Evolutionary conservation across 2,797 vertebrate genomes (phyloP), one percentile per base, ranked within the genome.

Genomic region (Schizopygopsis malacanthus): DNA sequence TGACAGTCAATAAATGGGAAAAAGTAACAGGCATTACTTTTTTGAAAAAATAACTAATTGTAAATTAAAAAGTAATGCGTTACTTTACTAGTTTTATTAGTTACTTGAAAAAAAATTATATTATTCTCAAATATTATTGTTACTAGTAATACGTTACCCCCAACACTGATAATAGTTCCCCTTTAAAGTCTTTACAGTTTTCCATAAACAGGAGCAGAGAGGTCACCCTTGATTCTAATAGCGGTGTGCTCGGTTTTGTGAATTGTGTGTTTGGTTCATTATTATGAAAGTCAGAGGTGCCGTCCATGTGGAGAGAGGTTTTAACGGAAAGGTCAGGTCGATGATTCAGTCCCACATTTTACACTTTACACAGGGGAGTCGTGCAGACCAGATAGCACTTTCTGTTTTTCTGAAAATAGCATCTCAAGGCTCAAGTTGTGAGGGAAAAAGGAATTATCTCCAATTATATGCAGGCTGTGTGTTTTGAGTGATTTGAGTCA

Each of bases 321-420:
- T 89, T 69, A 87, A 85, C 75, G 25, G 86, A 94, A 93, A 92
- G 91, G 93, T 93, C 91, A 93, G 85, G 89, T 90, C 87, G 85
- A 83, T 89, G 85, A 91, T 91, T 91, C 90, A 80, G 85, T 91
- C 85, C 87, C 83, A 80, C 87, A 92, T 85, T 86, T 72, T 76
- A 13, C 22, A 33, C 86, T 56, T 90, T 90, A 77, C 81, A 86
- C 82, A 12, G 50, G 70, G 87, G 70, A 90, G 76, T 88, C 69
- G 54, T 85, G 37, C 28, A 69, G 87, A 80, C 88, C 82, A 91
- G 89, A 92, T 90, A 90, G 90, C 82, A 89, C 75, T 47, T 81
- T 90, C 85, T 77, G 72, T 82, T 85, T 69, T 80, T 43, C 52
- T 72, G 45, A 73, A 85, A 47, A 69, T 81, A 71, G 71, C 75